Conservation (phyloP, 2,797 vertebrate genomes). For the Pitangus sulphuratus region DNA sequence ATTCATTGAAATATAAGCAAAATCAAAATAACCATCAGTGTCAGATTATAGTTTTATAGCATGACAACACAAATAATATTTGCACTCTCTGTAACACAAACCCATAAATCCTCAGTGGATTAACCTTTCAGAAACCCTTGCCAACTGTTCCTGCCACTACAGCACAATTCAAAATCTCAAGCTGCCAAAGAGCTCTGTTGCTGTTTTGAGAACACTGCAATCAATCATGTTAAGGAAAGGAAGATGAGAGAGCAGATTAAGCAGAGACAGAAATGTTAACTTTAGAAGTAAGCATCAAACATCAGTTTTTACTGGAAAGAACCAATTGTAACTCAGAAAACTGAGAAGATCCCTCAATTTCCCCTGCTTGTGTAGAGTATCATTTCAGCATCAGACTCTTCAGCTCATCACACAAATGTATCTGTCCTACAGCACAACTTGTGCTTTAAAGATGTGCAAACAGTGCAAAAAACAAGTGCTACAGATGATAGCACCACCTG, state of each 20-base stretch:
- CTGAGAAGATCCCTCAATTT: not conserved
- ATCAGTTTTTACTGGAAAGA: not conserved
- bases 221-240: constrained; percentile 56
- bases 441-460: not conserved
- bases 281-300: constrained; percentile 8
- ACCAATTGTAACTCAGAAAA: not conserved
- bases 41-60: constrained; percentile 63
- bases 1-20: constrained; percentile 54
- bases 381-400: not conserved
- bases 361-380: not conserved
- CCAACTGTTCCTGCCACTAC: constrained; percentile 61
- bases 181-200: constrained; percentile 56
- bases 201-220: constrained; percentile 56
- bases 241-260: constrained; percentile 59
- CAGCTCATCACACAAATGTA: not conserved
- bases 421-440: not conserved
- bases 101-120: constrained; percentile 63
- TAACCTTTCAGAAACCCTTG: constrained; percentile 63
- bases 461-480: not conserved
- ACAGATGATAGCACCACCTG: not conserved
- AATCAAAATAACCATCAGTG: constrained; percentile 66
- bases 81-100: constrained; percentile 40
- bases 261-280: constrained; percentile 21
- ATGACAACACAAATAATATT: constrained; percentile 55
- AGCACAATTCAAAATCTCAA: constrained; percentile 67